Evolutionary conservation across 2,888 invertebrate species (phyloP), one percentile per base, ranked within the genome.

Genomic region (Melinopterus prodromus): DNA sequence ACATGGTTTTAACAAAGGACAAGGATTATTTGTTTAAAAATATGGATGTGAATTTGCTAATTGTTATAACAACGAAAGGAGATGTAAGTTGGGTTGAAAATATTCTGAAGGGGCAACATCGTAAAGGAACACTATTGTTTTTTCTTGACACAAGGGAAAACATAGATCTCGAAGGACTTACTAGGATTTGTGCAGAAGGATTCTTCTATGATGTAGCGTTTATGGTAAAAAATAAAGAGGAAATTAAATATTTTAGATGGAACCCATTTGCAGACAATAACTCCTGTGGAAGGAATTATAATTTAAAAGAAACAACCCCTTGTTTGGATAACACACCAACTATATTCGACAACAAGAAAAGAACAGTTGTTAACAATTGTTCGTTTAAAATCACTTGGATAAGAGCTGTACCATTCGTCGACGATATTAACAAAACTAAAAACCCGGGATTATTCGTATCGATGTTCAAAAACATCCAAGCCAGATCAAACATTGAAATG

Each of bases 331-430:
- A 53, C 53, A 12, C 7, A 53, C 7, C 5, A 53, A 53, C 2
- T 53, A 53, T 53, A 53, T 53, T 53, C 53, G 12, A 53, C 1
- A 53, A 53, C 53, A 9, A 9, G 9, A 53, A 53, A 37, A 70
- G 35, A 15, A 26, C 16, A 35, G 9, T 16, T 35, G 35, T 77
- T 35, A 37, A 78, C 6, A 76, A 76, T 69, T 80, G 78, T 16
- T 26, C 71, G 2, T 71, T 80, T 38, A 80, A 72, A 36, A 69
- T 80, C 16, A 76, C 78, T 4, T 78, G 53, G 16, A 69, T 80
- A 53, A 76, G 76, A 76, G 36, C 80, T 6, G 36, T 76, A 5
- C 80, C 80, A 16, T 80, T 80, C 36, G 78, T 76, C n/a, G 76
- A 69, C n/a, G 38, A 78, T 26, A 26, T 53, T 12, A 2, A n/a